phyloP scores from a whole-genome alignment of 2,888 invertebrate genomes.

The Eupithecia subumbrata region DNA sequence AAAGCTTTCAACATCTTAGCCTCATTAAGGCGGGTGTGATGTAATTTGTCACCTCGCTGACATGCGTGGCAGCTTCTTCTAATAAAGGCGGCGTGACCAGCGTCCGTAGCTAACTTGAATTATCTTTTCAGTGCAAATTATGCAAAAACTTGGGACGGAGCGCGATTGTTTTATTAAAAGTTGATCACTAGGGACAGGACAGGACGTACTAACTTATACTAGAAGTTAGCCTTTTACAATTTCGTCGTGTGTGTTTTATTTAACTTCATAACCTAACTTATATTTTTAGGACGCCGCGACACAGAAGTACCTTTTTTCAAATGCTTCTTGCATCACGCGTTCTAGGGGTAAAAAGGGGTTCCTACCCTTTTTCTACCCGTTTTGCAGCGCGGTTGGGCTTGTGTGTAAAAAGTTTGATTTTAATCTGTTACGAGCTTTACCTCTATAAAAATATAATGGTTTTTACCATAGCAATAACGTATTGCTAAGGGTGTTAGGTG shows the following conservation, averaged over 20 bases:
- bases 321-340: too few relatives aligned
- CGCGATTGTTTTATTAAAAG: background rate
- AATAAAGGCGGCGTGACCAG: background rate
- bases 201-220: too few relatives aligned
- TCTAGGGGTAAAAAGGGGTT: too few relatives aligned
- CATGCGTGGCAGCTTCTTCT: conserved; percentile 1
- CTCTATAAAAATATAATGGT: conserved; percentile 2
- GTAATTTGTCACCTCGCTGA: conserved; percentile 8
- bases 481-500: background rate
- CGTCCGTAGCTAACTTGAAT: background rate
- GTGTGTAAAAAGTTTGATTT: background rate
- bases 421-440: background rate
- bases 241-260: too few relatives aligned
- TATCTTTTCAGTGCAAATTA: background rate
- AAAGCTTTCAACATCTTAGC: background rate
- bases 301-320: too few relatives aligned
- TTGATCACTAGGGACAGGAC: too few relatives aligned
- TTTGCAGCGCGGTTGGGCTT: too few relatives aligned
- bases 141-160: background rate
- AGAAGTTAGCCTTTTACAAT: too few relatives aligned
- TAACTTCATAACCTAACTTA: too few relatives aligned
- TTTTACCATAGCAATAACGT: conserved; percentile 3
- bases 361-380: too few relatives aligned
- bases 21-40: conserved; percentile 5
- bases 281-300: too few relatives aligned